phyloP scores from a whole-genome alignment of 2,113 vertebrate genomes.

The Ailurus styani region DNA sequence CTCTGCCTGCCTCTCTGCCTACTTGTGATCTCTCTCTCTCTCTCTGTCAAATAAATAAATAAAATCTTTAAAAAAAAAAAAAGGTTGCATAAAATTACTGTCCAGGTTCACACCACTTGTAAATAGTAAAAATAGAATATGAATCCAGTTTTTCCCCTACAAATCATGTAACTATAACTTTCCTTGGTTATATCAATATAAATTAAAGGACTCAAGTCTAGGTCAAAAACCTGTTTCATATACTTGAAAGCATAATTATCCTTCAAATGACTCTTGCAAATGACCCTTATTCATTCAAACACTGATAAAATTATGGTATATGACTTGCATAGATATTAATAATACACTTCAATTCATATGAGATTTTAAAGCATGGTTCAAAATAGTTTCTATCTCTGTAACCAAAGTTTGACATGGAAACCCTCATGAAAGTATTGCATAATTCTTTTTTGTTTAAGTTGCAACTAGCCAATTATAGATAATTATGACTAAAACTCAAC shows the following conservation, averaged over 20 bases:
- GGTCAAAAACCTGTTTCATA: conserved; percentile 38
- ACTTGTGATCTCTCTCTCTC: too few species aligned
- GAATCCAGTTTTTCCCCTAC: neutral
- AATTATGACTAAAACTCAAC: neutral
- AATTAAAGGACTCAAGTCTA: neutral
- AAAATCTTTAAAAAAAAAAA: too few species aligned
- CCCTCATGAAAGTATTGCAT: neutral
- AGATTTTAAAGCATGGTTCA: conserved; percentile 32
- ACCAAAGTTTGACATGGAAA: neutral
- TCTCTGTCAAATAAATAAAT: neutral
- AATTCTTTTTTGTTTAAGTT: conserved; percentile 24
- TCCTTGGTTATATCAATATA: neutral
- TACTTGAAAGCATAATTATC: conserved; percentile 47
- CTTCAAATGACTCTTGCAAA: conserved; percentile 39
- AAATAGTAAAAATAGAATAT: neutral
- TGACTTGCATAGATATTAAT: conserved; percentile 16
- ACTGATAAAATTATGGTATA: conserved; percentile 45
- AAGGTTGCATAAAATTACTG: neutral
- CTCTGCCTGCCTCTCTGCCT: too few species aligned
- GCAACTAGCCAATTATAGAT: neutral
- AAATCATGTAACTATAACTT: neutral
- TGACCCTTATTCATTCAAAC: conserved; percentile 41
- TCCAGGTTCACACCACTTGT: neutral
- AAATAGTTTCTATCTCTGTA: conserved; percentile 7
- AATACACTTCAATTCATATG: conserved; percentile 38